These are phyloP conservation scores for Bruchidius siliquastri DNA, from an alignment of 2,888 invertebrate genomes.

Conservation along the genomic window DNA sequence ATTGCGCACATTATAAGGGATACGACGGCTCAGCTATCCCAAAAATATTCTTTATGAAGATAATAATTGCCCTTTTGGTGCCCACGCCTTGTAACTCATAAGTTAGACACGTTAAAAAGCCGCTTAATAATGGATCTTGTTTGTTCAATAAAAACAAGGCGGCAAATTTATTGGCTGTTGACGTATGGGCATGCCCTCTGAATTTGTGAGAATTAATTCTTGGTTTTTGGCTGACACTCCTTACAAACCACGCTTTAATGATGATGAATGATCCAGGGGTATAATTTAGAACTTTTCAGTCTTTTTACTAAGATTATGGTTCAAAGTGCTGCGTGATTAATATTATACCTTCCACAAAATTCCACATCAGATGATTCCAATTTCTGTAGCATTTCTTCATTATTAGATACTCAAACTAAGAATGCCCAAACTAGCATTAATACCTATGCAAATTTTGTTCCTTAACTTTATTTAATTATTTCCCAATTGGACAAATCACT, in stretches of 20 bases:
- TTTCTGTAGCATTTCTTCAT: no score
- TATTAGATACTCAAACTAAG: no score
- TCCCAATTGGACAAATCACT: no score
- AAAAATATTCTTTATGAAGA: not conserved
- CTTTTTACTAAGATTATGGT: not conserved
- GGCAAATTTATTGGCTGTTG: slow-evolving; percentile 17
- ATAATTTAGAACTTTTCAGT: not conserved
- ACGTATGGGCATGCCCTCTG: slow-evolving; percentile 7
- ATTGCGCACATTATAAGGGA: not conserved
- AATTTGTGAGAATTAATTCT: slow-evolving; percentile 1
- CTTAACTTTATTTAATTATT: no score
- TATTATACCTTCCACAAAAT: not conserved
- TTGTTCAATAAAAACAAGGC: slow-evolving; percentile 16
- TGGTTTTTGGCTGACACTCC: not conserved
- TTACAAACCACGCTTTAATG: not conserved
- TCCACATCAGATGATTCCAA: no score
- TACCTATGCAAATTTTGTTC: no score
- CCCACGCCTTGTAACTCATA: slow-evolving; percentile 13
- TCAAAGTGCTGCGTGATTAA: not conserved
- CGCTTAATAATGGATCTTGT: slow-evolving; percentile 19
- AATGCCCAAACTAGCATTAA: no score
- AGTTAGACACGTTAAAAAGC: slow-evolving; percentile 18
- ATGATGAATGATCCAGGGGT: not conserved
- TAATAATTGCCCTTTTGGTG: slow-evolving; percentile 12
- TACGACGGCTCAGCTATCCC: not conserved